Percentiles rank a stretch among this genome's conserved stretches.
phyloP scores from a whole-genome alignment of 2,888 invertebrate species.

The Conops quadrifasciatus region DNA sequence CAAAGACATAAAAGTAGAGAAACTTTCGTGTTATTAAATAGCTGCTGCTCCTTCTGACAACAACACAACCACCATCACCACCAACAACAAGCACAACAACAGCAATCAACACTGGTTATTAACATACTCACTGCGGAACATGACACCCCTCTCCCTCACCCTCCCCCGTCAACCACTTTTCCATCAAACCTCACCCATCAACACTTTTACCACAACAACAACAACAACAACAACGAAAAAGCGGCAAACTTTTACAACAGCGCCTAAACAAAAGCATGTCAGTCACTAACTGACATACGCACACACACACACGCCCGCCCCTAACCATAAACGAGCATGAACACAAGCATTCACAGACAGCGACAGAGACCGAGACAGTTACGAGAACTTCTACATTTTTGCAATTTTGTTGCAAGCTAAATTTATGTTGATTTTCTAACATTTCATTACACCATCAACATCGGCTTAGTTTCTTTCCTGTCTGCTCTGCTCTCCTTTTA shows the following conservation, averaged over 20 bases:
- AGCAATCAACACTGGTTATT: not conserved
- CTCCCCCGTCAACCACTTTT: not conserved
- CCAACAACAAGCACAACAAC: not conserved
- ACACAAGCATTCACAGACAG: too few species aligned
- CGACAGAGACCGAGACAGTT: too few species aligned
- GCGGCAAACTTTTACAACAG: too few species aligned
- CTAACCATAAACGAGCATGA: too few species aligned
- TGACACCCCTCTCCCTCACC: slow-evolving; percentile 11
- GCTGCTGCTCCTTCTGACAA: not conserved
- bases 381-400: slow-evolving; percentile 38
- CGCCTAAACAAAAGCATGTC: too few species aligned
- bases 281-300: too few species aligned
- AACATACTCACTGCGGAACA: slow-evolving; percentile 15
- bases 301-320: too few species aligned
- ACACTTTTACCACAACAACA: slow-evolving; percentile 26
- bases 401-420: slow-evolving; percentile 49
- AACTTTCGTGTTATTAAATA: not conserved
- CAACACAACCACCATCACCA: not conserved
- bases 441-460: slow-evolving; percentile 39
- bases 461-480: too few species aligned
- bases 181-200: slow-evolving; percentile 7
- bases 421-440: slow-evolving; percentile 48
- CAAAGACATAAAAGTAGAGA: not conserved
- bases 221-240: slow-evolving; percentile 12
- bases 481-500: too few species aligned